Conservation (phyloP, 2,113 vertebrate species). For the Erythrolamprus reginae region DNA sequence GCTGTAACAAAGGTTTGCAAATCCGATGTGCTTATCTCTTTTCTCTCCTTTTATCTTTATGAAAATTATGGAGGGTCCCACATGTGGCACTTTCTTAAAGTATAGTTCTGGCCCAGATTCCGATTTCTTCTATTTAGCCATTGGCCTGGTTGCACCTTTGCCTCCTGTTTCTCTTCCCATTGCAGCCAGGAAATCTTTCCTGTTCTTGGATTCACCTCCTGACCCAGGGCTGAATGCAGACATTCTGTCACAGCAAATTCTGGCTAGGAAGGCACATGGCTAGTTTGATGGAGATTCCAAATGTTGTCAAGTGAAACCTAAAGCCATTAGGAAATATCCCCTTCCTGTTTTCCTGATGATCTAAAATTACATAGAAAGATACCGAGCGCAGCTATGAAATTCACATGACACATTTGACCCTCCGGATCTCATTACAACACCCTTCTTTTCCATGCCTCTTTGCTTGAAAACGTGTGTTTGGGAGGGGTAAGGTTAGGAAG, state of each 20-base stretch:
- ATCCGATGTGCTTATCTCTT: background rate
- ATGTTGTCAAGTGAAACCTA: background rate
- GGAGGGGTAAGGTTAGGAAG: background rate
- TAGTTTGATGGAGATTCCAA: background rate
- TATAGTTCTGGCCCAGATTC: background rate
- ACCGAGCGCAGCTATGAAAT: constrained; percentile 17
- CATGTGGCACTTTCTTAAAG: background rate
- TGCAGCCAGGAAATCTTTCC: background rate
- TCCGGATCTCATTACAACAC: background rate
- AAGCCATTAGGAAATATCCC: fast-evolving
- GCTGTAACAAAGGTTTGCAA: background rate
- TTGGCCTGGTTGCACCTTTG: background rate
- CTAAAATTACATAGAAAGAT: constrained; percentile 18
- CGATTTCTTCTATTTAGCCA: background rate
- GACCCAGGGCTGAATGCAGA: constrained; percentile 25
- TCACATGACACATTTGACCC: constrained; percentile 5
- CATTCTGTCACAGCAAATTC: background rate
- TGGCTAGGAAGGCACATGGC: too few species aligned
- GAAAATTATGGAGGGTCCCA: background rate
- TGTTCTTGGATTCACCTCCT: constrained; percentile 19
- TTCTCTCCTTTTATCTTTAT: background rate
- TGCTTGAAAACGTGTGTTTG: constrained; percentile 1
- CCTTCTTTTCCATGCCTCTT: background rate
- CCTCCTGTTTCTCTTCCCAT: background rate
- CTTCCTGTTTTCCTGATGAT: background rate